Conservation (phyloP, 2,113 vertebrate genomes). For the Gnathonemus echidnorhynchus region DNA sequence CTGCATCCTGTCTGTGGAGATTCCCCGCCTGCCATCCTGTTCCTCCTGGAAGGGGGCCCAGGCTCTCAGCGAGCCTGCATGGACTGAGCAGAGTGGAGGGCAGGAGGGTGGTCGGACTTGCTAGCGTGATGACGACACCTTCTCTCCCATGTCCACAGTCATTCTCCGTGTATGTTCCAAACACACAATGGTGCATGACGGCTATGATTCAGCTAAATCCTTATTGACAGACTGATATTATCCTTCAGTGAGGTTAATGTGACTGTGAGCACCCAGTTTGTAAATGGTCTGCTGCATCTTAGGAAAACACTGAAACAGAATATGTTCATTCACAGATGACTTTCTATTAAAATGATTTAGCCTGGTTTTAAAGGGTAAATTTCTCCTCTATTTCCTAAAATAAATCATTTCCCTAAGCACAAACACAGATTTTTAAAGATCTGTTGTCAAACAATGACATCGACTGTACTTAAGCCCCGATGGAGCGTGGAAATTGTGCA, state of each 20-base stretch:
- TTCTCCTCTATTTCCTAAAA: background rate
- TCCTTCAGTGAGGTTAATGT: background rate
- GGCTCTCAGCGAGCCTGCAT: background rate
- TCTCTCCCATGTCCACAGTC: background rate
- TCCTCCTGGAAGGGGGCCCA: background rate
- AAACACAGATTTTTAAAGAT: background rate
- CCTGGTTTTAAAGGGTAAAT: background rate
- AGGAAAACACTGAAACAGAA: background rate
- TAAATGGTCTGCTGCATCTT: background rate
- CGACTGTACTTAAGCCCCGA: conserved; percentile 36
- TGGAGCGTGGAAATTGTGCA: conserved; percentile 28
- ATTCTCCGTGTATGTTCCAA: background rate
- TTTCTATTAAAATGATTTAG: background rate
- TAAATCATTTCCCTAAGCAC: background rate
- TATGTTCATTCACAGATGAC: background rate
- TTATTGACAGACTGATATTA: background rate
- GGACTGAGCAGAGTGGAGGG: background rate
- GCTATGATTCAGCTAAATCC: background rate
- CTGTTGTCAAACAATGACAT: conserved; percentile 28
- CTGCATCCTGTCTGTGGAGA: background rate
- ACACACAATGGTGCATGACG: background rate
- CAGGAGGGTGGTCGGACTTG: background rate
- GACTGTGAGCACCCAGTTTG: background rate
- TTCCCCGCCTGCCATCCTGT: background rate
- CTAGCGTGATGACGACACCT: background rate